Percentiles rank a stretch among this genome's conserved stretches.
These are phyloP conservation scores for Selenia dentaria DNA, from an alignment of 2,888 invertebrate species.

Conservation along the genomic window DNA sequence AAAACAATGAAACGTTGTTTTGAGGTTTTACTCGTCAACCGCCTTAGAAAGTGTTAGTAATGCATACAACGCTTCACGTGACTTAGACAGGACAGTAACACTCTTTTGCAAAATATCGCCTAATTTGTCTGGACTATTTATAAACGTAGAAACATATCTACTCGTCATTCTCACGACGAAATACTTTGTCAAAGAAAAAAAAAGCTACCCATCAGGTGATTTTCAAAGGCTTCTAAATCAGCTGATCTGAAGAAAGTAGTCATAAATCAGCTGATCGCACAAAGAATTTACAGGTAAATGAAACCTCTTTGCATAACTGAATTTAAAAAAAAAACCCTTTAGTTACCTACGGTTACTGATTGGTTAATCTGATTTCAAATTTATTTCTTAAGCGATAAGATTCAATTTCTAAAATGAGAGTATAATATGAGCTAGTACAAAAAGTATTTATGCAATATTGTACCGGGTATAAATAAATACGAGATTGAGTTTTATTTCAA, in stretches of 20 bases:
- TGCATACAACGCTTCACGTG: too few relatives aligned
- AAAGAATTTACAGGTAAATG: conserved; percentile 34
- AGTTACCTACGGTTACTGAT: too few relatives aligned
- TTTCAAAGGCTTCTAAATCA: not conserved
- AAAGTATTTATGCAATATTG: conserved; percentile 10
- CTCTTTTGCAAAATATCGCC: too few relatives aligned
- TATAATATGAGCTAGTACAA: not conserved
- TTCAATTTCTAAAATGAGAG: conserved; percentile 2
- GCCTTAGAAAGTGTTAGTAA: too few relatives aligned
- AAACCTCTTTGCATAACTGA: conserved; percentile 37
- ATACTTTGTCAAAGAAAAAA: not conserved
- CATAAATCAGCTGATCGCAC: conserved; percentile 32
- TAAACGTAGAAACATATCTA: too few relatives aligned
- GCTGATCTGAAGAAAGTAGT: conserved; percentile 12
- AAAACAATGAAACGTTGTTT: too few relatives aligned
- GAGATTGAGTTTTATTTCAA: not conserved
- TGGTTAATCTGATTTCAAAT: not conserved
- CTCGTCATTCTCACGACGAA: not conserved
- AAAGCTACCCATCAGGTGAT: not conserved
- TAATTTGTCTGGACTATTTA: too few relatives aligned
- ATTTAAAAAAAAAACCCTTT: conserved; percentile 20
- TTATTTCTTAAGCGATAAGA: too few relatives aligned
- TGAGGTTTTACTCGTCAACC: too few relatives aligned
- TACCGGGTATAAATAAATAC: not conserved
- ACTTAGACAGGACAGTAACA: too few relatives aligned